A percentile compares a stretch with the other conserved stretches of the same genome.
phyloP scores from a whole-genome alignment of 2,888 invertebrate species.

The Sphaeridia pumilis region DNA sequence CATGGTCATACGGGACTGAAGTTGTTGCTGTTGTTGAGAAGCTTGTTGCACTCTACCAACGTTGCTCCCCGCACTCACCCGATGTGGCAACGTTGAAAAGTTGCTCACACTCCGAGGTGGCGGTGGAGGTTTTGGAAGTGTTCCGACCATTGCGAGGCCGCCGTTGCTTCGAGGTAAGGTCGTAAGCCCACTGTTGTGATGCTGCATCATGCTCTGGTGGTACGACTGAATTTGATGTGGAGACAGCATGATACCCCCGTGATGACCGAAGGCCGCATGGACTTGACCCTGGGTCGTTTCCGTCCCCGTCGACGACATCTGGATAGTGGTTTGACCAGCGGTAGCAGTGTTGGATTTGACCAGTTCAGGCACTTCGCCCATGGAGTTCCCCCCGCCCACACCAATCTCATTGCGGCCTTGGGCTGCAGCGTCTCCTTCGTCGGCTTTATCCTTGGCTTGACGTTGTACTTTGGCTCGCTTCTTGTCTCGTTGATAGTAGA shows the following conservation, averaged over 20 bases:
- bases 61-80: not conserved
- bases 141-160: conserved; percentile 18
- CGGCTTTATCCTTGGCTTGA: conserved; percentile 43
- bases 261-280: conserved; percentile 28
- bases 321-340: conserved; percentile 19
- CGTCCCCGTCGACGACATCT: conserved; percentile 4
- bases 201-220: conserved; percentile 20
- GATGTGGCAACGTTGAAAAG: conserved; percentile 32
- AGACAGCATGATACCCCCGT: conserved; percentile 32
- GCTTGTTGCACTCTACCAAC: not conserved
- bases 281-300: conserved; percentile 22
- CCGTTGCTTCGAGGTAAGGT: conserved; percentile 34
- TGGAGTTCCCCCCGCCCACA: conserved; percentile 20
- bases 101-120: conserved; percentile 32
- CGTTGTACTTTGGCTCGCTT: conserved; percentile 66
- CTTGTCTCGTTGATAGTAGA: conserved; percentile 69
- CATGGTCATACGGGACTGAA: too few relatives aligned
- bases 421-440: conserved; percentile 15
- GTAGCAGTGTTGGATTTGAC: conserved; percentile 35
- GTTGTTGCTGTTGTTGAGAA: conserved; percentile 19
- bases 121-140: conserved; percentile 31
- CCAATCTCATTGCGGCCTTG: conserved; percentile 7
- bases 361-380: conserved; percentile 34
- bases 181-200: conserved; percentile 17
- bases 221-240: conserved; percentile 27